These are phyloP conservation scores for Vulpes lagopus DNA, from an alignment of 2,113 vertebrate species.

Conservation along the genomic window DNA sequence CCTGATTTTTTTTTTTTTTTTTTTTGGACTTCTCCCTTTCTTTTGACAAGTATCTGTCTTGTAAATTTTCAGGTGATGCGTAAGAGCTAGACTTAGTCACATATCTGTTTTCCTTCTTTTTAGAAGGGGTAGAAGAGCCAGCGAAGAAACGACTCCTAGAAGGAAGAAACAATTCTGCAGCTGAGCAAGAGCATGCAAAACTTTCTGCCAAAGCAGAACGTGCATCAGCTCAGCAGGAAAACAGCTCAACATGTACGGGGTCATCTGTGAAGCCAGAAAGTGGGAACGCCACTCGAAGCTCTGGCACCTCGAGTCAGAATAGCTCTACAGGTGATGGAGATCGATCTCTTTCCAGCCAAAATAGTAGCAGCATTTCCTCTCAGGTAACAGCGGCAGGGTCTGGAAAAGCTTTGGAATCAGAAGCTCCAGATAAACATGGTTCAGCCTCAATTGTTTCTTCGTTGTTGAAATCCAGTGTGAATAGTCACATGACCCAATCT, in stretches of 20 bases:
- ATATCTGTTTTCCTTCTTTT: constrained; percentile 75
- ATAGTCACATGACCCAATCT: constrained; percentile 75
- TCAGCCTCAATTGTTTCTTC: constrained; percentile 71
- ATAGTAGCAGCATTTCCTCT: constrained; percentile 60
- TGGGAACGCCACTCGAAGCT: constrained; percentile 46
- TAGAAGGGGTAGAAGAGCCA: constrained; percentile 89
- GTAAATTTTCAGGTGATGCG: background rate
- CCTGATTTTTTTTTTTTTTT: constrained; percentile 46
- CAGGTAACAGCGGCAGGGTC: constrained; percentile 64
- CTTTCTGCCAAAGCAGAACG: constrained; percentile 74
- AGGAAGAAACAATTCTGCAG: constrained; percentile 81
- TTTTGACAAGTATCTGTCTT: constrained; percentile 52
- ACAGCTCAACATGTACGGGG: background rate
- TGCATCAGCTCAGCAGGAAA: constrained; percentile 75
- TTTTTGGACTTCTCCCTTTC: background rate
- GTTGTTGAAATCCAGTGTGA: constrained; percentile 83
- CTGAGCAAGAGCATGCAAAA: constrained; percentile 82
- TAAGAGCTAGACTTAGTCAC: constrained; percentile 22
- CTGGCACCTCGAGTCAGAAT: constrained; percentile 37
- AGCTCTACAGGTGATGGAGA: constrained; percentile 63
- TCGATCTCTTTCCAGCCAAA: constrained; percentile 68
- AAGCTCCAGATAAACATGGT: constrained; percentile 79
- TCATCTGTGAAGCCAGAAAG: constrained; percentile 62
- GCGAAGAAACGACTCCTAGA: constrained; percentile 86
- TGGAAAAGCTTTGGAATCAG: constrained; percentile 79